A percentile compares a stretch with the other conserved stretches of the same genome.
These are phyloP conservation scores for Thamnophis elegans DNA, from an alignment of 2,797 vertebrate genomes.

Conservation along the genomic window DNA sequence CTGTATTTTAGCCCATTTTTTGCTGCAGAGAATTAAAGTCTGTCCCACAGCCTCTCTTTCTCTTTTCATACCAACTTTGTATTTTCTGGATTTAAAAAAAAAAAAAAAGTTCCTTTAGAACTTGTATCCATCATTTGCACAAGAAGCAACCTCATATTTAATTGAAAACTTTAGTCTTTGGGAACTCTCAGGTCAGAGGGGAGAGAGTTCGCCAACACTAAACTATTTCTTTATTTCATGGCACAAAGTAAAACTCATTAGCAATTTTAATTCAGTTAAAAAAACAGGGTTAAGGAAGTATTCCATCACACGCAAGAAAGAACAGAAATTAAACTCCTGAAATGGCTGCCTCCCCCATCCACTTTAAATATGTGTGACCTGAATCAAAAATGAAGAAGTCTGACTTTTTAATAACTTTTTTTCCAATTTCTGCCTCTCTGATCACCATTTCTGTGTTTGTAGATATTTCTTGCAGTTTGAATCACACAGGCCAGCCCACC, in stretches of 20 bases:
- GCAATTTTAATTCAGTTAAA: conserved; percentile 30
- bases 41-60: not conserved
- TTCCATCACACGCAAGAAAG: conserved; percentile 28
- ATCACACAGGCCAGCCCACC: not conserved
- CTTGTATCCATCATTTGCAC: not conserved
- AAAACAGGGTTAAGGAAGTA: conserved; percentile 7
- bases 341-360: not conserved
- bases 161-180: not conserved
- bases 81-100: not conserved
- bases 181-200: not conserved
- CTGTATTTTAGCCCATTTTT: not conserved
- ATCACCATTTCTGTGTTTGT: not conserved
- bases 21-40: not conserved
- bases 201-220: conserved; percentile 4
- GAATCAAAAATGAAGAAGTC: not conserved
- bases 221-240: not conserved
- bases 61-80: not conserved
- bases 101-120: conserved; percentile 18
- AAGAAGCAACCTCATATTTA: not conserved
- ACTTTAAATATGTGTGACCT: not conserved
- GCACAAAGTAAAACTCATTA: conserved; percentile 30
- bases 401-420: not conserved
- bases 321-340: conserved; percentile 18
- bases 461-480: not conserved
- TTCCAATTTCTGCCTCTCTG: not conserved